phyloP scores from a whole-genome alignment of 2,797 vertebrate genomes.

The Halcyon badia region DNA sequence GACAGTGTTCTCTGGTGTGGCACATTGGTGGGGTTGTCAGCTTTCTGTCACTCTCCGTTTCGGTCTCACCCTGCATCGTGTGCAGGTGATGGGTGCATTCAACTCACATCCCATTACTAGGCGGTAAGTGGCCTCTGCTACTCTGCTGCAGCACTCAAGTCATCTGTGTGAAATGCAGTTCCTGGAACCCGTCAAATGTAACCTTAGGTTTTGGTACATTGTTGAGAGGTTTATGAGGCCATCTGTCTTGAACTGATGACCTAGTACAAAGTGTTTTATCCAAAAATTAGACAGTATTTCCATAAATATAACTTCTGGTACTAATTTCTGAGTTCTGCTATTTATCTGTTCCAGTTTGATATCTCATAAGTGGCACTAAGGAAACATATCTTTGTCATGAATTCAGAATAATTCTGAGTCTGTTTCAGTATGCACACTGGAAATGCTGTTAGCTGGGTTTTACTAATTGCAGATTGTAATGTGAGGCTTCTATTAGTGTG shows the following conservation, averaged over 20 bases:
- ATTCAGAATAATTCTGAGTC: background rate
- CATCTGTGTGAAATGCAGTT: background rate
- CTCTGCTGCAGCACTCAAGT: background rate
- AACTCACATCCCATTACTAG: background rate
- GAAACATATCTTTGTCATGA: background rate
- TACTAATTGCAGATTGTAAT: background rate
- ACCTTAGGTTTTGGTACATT: conserved; percentile 25
- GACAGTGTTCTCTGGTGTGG: fast-evolving
- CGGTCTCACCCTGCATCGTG: fast-evolving
- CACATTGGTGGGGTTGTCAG: fast-evolving
- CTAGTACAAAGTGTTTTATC: background rate
- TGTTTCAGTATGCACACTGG: background rate
- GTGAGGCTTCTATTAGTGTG: background rate
- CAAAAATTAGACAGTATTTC: conserved; percentile 19
- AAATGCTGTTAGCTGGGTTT: background rate
- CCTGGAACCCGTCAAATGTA: conserved; percentile 23
- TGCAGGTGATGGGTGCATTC: background rate
- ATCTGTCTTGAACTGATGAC: conserved; percentile 17
- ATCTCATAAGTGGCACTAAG: background rate
- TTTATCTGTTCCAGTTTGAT: background rate
- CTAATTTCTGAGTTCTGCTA: conserved; percentile 11
- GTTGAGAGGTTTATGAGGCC: conserved; percentile 49
- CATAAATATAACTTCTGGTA: background rate
- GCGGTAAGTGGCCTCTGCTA: background rate
- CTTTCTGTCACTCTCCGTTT: fast-evolving